Base-by-base conservation (phyloP, 2,113 vertebrate species). In the Ia io region DNA sequence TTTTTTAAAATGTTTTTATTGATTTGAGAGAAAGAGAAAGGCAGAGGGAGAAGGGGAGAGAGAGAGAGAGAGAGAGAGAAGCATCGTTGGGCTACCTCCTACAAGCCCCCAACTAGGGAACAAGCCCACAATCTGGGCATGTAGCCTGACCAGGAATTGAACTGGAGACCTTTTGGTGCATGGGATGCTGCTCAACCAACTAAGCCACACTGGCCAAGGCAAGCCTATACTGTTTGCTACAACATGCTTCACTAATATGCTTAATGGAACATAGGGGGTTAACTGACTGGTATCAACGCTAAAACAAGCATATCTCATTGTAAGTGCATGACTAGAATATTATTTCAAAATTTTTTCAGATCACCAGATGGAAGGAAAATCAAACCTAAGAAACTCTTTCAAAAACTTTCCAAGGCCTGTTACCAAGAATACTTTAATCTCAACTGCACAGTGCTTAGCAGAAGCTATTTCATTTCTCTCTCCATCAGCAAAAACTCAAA, bases 351-450 rank as follows among this genome's bases (percentile, higher is more conserved):
- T 88, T 84, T 90, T 73, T 91, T 89, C 65, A 93, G 83, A 85
- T 91, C 91, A 93, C 77, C 88, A 95, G 37, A 87, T 90, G 84
- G 63, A 93, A 88, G 16, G 17, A 59, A 93, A 96, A 73, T 87
- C n/a, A 89, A 94, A 89, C 59, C 32, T 47, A 49, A 77, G 32
- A 49, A 96, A 42, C 47, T 30, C n/a, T 77, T 90, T 93, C 63
- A 71, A 93, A 84, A 93, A 70, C 37, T 73, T 96, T 82, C 59
- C 53, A 88, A 80, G 9, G 2, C 51, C 59, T 74, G 59, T 69
- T 96, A 93, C 70, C 86, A 91, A 93, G 79, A 91, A 90, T 88
- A 95, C 23, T 94, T 96, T 63, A 80, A 91, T 90, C 53, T 73
- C 92, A 92, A 92, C 71, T 69, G 59, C 40, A 91, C 20, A 51